Evolutionary conservation across 2,113 vertebrate genomes (phyloP).

Genomic region (Arizona elegans): DNA sequence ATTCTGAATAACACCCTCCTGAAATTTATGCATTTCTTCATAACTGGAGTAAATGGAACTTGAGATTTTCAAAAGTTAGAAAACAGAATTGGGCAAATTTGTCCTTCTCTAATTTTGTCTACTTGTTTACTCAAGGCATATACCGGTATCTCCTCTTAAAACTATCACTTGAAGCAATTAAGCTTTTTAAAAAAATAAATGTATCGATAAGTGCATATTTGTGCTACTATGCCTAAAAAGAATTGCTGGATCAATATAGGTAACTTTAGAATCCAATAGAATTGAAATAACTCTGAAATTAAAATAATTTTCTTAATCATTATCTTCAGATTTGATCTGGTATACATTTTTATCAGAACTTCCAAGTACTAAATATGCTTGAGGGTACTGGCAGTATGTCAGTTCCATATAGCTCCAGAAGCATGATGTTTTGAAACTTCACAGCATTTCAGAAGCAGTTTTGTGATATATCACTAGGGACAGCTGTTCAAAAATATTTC

Average conservation of each 20-base stretch:
- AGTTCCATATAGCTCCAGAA: neutral
- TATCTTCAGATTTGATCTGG: neutral
- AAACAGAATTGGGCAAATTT: neutral
- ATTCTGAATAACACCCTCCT: neutral
- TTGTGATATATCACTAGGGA: neutral
- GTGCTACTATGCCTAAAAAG: neutral
- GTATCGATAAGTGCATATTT: neutral
- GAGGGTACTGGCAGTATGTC: neutral
- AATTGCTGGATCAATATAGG: neutral
- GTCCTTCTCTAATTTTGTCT: neutral
- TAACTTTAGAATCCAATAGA: neutral
- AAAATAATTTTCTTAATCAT: neutral
- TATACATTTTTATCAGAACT: neutral
- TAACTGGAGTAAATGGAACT: neutral
- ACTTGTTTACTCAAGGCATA: neutral
- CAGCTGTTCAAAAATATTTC: neutral
- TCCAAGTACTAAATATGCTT: neutral
- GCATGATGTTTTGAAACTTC: neutral
- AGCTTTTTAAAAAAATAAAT: neutral
- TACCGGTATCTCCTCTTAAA: neutral
- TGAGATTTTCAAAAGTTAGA: neutral
- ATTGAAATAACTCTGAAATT: neutral
- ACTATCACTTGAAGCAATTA: neutral
- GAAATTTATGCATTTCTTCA: neutral
- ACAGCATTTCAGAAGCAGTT: neutral